These are phyloP conservation scores for Corythucha ciliata DNA, from an alignment of 2,888 invertebrate genomes.

Conservation along the genomic window DNA sequence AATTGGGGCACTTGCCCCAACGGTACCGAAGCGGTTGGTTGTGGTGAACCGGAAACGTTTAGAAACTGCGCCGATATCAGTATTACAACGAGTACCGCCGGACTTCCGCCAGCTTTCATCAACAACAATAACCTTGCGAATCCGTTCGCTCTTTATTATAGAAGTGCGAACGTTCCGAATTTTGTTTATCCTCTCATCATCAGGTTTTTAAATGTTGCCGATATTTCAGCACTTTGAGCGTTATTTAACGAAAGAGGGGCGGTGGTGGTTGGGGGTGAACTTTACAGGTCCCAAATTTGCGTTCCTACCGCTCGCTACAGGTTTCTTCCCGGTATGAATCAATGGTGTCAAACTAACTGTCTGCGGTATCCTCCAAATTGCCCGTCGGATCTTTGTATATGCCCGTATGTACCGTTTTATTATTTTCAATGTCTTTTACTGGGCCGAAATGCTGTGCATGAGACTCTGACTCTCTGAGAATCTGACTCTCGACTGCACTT, in stretches of 20 bases:
- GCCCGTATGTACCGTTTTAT: conserved; percentile 60
- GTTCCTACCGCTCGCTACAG: conserved; percentile 55
- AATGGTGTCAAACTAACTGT: conserved; percentile 80
- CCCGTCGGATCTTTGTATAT: conserved; percentile 62
- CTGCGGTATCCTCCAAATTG: conserved; percentile 79
- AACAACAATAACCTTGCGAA: conserved; percentile 48
- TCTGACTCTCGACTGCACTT: too few species aligned
- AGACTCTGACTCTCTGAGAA: too few species aligned
- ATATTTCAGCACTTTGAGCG: not conserved
- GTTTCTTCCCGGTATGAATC: conserved; percentile 62
- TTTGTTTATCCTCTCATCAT: conserved; percentile 63
- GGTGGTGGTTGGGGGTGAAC: not conserved
- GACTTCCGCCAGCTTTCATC: conserved; percentile 54
- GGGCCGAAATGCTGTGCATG: too few species aligned
- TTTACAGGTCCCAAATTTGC: conserved; percentile 66
- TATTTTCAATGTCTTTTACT: too few species aligned
- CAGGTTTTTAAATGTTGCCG: conserved; percentile 52
- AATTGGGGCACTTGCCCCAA: conserved; percentile 85
- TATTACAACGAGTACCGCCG: conserved; percentile 67
- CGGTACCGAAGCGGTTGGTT: conserved; percentile 78
- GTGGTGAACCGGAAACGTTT: conserved; percentile 84
- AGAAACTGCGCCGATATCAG: conserved; percentile 82
- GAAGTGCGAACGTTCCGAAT: conserved; percentile 54
- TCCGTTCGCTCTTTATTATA: conserved; percentile 68
- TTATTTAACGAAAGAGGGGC: not conserved